Evolutionary conservation across 2,797 vertebrate genomes (phyloP), one percentile per base, ranked within the genome.

Genomic region (Arvicola amphibius): DNA sequence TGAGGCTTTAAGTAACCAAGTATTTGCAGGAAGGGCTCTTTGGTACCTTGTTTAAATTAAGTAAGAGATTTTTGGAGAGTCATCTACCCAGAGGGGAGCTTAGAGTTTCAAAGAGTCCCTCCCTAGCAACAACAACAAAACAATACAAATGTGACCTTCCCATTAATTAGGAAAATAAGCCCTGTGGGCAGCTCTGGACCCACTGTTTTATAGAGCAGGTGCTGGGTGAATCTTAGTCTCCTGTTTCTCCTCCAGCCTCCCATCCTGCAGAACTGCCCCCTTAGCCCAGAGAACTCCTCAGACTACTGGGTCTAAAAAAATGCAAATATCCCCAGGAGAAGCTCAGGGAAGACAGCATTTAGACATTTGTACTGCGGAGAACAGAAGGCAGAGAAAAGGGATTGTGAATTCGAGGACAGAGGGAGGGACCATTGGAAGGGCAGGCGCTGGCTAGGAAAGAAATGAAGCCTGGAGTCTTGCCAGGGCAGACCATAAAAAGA

Each of bases 21-120:
- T 23, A 73, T 67, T 94, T 6, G 1, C 43, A 71, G 85, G 77
- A n/a, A 61, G 85, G 61, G 43, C 51, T 94, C 85, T 97, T 88
- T 76, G 40, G 59, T 80, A 48, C 27, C 46, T 91, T 93, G 92
- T 92, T 95, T 77, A 93, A 69, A 89, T 77, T 69, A 94, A 93
- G 65, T 51, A 61, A 74, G 81, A 88, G 84, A 32, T 2, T 63
- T 94, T 86, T 76, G 56, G 61, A 90, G 37, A 63, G 56, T 89
- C 63, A 19, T 67, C 88, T 74, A 83, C 53, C 37, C 77, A 73
- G 93, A 96, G n/a, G 85, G 67, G 37, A 88, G 19, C 73, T 86
- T 77, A 43, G 27, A 48, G 37, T 95, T 90, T 96, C 27, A 88
- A 86, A 43, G 65, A 93, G 90, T 34, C 40, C 2, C 74, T 74